phyloP scores from a whole-genome alignment of 2,888 invertebrate genomes.

The Anaspis maculata region DNA sequence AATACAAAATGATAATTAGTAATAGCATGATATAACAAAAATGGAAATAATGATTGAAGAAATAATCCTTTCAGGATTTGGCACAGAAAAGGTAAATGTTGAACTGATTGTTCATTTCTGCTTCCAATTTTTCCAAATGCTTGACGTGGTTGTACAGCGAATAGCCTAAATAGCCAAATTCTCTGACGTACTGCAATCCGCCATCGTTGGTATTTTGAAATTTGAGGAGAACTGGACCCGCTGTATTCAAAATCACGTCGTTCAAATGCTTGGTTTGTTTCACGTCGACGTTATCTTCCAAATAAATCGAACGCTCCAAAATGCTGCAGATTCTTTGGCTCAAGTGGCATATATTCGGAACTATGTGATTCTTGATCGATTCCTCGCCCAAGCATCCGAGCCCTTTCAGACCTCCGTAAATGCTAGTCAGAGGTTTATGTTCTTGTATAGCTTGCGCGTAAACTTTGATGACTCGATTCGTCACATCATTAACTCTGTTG shows the following conservation, averaged over 20 bases:
- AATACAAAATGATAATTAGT: too few relatives aligned
- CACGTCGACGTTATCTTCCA: slow-evolving; percentile 12
- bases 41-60: too few relatives aligned
- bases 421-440: slow-evolving; percentile 21
- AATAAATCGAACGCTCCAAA: slow-evolving; percentile 17
- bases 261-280: slow-evolving; percentile 25
- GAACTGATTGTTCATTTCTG: slow-evolving; percentile 9
- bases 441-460: slow-evolving; percentile 24
- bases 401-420: slow-evolving; percentile 31
- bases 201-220: slow-evolving; percentile 13
- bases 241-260: slow-evolving; percentile 22
- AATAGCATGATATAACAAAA: too few relatives aligned
- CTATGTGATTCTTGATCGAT: slow-evolving; percentile 19
- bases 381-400: slow-evolving; percentile 28
- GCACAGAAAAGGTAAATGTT: slow-evolving; percentile 8
- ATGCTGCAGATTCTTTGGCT: slow-evolving; percentile 23
- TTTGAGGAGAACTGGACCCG: slow-evolving; percentile 26
- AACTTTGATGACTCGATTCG: slow-evolving; percentile 23
- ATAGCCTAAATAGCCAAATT: slow-evolving; percentile 31
- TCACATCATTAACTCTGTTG: slow-evolving; percentile 26
- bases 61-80: too few relatives aligned
- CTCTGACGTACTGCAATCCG: slow-evolving; percentile 22
- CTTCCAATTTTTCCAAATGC: slow-evolving; percentile 24
- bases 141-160: slow-evolving; percentile 27
- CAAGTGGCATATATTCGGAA: slow-evolving; percentile 23